Percentiles rank a stretch among this genome's conserved stretches.
These are phyloP conservation scores for Tympanoctomys barrerae DNA, from an alignment of 2,797 vertebrate genomes.

Conservation along the genomic window DNA sequence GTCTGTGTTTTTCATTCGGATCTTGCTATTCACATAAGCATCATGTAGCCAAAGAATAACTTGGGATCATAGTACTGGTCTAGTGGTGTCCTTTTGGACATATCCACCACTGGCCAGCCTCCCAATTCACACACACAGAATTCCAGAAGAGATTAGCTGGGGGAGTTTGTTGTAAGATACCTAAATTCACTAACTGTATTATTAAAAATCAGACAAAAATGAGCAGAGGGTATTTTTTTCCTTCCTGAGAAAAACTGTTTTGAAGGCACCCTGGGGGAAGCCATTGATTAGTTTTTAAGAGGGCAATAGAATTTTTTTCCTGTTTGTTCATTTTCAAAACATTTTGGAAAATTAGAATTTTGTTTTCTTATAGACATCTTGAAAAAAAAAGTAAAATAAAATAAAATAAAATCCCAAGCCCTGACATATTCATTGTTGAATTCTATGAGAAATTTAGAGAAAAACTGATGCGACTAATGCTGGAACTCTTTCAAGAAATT, in stretches of 20 bases:
- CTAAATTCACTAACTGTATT: not conserved
- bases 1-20: too few relatives aligned
- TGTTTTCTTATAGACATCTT: not conserved
- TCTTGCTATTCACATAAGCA: too few relatives aligned
- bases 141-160: not conserved
- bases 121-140: too few relatives aligned
- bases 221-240: not conserved
- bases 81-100: too few relatives aligned
- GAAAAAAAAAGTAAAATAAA: not conserved
- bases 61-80: too few relatives aligned
- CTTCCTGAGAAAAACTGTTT: not conserved
- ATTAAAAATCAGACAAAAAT: not conserved
- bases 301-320: not conserved
- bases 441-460: too few relatives aligned
- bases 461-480: too few relatives aligned
- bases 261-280: not conserved
- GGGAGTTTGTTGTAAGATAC: not conserved
- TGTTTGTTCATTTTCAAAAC: constrained; percentile 31
- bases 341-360: constrained; percentile 43
- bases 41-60: too few relatives aligned
- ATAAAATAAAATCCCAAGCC: too few relatives aligned
- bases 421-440: too few relatives aligned
- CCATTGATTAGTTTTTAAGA: constrained; percentile 35
- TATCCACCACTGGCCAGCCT: too few relatives aligned
- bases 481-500: too few relatives aligned